Evolutionary conservation across 92 coral and sea anemone genomes (phyloP), one percentile per base, ranked within the genome.

Genomic region (Metridium senile): DNA sequence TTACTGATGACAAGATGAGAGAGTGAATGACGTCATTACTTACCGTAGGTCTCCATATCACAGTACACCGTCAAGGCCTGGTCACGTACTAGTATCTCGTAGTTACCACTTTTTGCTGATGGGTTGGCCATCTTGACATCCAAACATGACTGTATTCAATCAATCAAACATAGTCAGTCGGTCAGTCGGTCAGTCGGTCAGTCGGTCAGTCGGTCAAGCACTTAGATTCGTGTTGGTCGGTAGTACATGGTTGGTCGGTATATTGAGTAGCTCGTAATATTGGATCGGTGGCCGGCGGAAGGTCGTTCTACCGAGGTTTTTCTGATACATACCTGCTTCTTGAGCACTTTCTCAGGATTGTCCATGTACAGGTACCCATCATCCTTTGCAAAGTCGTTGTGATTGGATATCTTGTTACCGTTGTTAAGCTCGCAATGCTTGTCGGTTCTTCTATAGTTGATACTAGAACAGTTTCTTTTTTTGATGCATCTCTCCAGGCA

Each of bases 101-200:
- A 70, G 28, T 46, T 19, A 11, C 74, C 74, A 70, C 74, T 70
- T 21, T 26, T 10, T 46, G 59, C 74, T n/a, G 74, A 70, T 17
- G 74, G 59, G 35, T 46, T 70, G 9, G n/a, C 1, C 66, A 59
- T 47, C 74, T 70, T 70, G 2, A 70, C 10, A 22, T 70, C 74
- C 74, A 70, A 33, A 20, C 74, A 70, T 21, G 74, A 70, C 74
- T 70, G 56, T 16, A 65, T 26, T 62, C 67, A 29, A 25, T 62
- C 61, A 54, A 54, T 54, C 23, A 54, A 54, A 9, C 34, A 29
- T 11, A 62, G 17, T 22, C 34, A 62, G 30, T 25, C 31, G 17
- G 29, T 28, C 23, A 65, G 9, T 34, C 34, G 29, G 29, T 65
- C 45, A 30, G 29, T 18, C 34, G 17, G 29, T 30, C 32, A 62